These are phyloP conservation scores for Takifugu flavidus DNA, from an alignment of 2,113 vertebrate genomes.

Conservation along the genomic window DNA sequence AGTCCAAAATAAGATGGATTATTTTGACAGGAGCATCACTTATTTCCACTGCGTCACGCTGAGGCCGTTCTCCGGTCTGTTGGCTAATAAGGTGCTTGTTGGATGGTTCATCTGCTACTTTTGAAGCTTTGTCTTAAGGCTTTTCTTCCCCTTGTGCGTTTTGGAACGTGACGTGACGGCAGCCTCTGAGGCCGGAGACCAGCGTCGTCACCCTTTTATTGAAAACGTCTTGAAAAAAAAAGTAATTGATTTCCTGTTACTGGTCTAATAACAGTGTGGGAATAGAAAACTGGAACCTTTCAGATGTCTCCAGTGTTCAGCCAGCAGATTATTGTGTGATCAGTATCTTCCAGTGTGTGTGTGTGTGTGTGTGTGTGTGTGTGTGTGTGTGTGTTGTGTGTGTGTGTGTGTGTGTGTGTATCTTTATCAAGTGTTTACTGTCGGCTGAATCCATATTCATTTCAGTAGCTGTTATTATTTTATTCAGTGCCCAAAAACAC, in stretches of 20 bases:
- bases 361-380: slow-evolving; percentile 7
- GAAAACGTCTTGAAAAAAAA: slow-evolving; percentile 23
- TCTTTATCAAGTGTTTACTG: slow-evolving; percentile 59
- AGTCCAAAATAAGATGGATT: slow-evolving; percentile 43
- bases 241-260: slow-evolving; percentile 22
- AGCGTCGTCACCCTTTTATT: slow-evolving; percentile 13
- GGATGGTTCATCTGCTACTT: slow-evolving; percentile 19
- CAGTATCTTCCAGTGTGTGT: slow-evolving; percentile 18
- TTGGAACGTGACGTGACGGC: slow-evolving; percentile 16
- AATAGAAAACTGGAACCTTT: slow-evolving; percentile 30
- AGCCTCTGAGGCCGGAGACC: slow-evolving; percentile 7
- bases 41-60: slow-evolving; percentile 26
- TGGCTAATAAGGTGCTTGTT: slow-evolving; percentile 23
- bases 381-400: slow-evolving; percentile 3
- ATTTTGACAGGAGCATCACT: slow-evolving; percentile 45
- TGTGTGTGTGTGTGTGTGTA: slow-evolving; percentile 22
- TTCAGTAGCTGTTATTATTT: slow-evolving; percentile 42
- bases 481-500: slow-evolving; percentile 53
- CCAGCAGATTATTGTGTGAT: slow-evolving; percentile 34
- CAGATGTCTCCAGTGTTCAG: slow-evolving; percentile 25
- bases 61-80: slow-evolving; percentile 19
- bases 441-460: slow-evolving; percentile 55
- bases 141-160: slow-evolving; percentile 4
- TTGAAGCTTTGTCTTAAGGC: slow-evolving; percentile 20
- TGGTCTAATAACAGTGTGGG: slow-evolving; percentile 26